Conservation (phyloP, 2,797 vertebrate genomes). For the Columba guinea region DNA sequence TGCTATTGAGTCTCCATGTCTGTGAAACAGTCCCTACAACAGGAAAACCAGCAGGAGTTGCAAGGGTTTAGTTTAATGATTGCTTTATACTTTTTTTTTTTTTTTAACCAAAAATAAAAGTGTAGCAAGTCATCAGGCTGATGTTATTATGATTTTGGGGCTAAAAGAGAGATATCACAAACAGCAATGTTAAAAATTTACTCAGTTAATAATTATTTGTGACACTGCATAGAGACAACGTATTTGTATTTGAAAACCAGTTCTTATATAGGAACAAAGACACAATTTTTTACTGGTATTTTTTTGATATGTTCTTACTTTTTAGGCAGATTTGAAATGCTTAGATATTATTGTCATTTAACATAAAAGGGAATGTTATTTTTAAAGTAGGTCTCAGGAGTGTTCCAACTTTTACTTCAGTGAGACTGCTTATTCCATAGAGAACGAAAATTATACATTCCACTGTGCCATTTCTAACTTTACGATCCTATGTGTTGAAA, state of each 20-base stretch:
- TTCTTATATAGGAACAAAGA: background rate
- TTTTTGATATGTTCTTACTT: background rate
- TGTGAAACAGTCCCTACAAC: background rate
- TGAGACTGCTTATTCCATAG: background rate
- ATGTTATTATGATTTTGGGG: background rate
- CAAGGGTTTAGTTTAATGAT: background rate
- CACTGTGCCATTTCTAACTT: background rate
- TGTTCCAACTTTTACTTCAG: background rate
- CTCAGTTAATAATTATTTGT: background rate
- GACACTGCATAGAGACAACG: background rate
- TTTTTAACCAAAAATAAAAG: background rate
- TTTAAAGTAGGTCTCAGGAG: background rate
- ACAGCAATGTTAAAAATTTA: background rate
- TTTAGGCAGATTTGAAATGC: background rate
- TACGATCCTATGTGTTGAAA: background rate
- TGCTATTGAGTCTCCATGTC: background rate
- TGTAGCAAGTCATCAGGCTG: background rate
- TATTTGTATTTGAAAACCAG: background rate
- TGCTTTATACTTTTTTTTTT: background rate
- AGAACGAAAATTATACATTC: background rate
- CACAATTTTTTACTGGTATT: rapidly evolving
- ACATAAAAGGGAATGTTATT: background rate
- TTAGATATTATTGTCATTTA: background rate
- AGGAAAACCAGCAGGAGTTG: background rate
- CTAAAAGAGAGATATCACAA: background rate